phyloP scores from a whole-genome alignment of 2,113 vertebrate species.

The Octodon degus region DNA sequence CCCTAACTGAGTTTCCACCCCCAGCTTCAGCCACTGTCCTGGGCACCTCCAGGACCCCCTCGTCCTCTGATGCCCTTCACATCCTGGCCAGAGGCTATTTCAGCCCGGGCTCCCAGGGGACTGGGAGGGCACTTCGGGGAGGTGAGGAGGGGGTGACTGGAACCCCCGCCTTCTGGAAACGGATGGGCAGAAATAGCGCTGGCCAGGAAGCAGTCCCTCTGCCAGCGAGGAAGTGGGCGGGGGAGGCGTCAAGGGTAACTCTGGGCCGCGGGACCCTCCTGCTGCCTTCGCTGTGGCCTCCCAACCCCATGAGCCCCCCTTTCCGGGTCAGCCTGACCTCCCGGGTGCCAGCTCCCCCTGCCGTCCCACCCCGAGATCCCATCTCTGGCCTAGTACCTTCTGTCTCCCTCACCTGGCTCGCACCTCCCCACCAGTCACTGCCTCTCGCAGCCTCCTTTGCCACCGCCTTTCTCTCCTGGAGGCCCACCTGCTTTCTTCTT shows the following conservation, averaged over 20 bases:
- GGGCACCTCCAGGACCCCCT: neutral
- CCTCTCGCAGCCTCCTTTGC: neutral
- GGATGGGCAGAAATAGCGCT: constrained; percentile 84
- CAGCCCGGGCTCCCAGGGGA: constrained; percentile 70
- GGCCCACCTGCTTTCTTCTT: neutral
- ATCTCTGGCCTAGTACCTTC: neutral
- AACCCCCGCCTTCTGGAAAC: constrained; percentile 83
- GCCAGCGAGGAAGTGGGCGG: constrained; percentile 79
- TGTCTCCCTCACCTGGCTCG: neutral
- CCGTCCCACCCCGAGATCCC: neutral
- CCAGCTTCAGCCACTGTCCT: neutral
- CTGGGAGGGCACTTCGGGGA: constrained; percentile 71
- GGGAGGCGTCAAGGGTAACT: constrained; percentile 79
- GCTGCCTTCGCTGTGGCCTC: constrained; percentile 19
- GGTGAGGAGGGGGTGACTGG: constrained; percentile 72
- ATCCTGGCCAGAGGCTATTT: constrained; percentile 74
- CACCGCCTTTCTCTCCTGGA: neutral
- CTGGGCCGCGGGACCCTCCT: constrained; percentile 67
- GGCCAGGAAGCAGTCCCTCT: constrained; percentile 80
- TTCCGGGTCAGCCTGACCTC: neutral
- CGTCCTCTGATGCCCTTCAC: constrained; percentile 46
- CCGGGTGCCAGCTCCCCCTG: neutral
- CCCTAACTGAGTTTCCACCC: neutral
- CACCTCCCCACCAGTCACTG: too few relatives aligned
- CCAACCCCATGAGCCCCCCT: neutral